These are phyloP conservation scores for Burhinus oedicnemus DNA, from an alignment of 2,113 vertebrate genomes.

Conservation along the genomic window DNA sequence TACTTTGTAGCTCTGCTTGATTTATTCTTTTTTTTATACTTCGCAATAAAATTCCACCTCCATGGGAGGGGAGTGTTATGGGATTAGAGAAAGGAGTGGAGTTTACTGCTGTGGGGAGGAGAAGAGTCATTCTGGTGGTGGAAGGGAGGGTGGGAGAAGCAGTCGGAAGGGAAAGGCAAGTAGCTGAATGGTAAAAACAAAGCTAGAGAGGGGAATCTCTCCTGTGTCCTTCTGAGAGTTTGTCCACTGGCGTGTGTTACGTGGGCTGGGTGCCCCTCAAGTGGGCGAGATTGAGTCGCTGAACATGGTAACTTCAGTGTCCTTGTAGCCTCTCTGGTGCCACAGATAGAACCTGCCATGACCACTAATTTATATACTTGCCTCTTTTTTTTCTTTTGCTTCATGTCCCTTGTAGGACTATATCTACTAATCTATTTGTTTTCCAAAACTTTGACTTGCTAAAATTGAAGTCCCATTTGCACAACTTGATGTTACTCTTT, in stretches of 20 bases:
- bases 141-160: neutral
- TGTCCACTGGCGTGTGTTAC: neutral
- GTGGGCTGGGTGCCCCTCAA: neutral
- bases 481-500: neutral
- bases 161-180: neutral
- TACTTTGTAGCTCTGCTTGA: neutral
- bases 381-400: fast-evolving
- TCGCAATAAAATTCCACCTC: neutral
- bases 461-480: neutral
- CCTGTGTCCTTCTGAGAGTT: neutral
- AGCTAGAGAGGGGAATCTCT: neutral
- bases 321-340: neutral
- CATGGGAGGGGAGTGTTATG: neutral
- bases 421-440: neutral
- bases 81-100: neutral
- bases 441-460: neutral
- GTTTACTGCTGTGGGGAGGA: neutral
- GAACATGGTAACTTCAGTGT: neutral
- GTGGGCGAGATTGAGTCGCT: neutral
- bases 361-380: neutral
- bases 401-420: neutral
- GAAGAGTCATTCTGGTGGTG: neutral
- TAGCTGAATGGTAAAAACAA: neutral
- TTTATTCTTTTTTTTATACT: neutral
- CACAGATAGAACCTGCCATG: neutral